phyloP scores from a whole-genome alignment of 2,797 vertebrate species.

The Phalanger gymnotis region DNA sequence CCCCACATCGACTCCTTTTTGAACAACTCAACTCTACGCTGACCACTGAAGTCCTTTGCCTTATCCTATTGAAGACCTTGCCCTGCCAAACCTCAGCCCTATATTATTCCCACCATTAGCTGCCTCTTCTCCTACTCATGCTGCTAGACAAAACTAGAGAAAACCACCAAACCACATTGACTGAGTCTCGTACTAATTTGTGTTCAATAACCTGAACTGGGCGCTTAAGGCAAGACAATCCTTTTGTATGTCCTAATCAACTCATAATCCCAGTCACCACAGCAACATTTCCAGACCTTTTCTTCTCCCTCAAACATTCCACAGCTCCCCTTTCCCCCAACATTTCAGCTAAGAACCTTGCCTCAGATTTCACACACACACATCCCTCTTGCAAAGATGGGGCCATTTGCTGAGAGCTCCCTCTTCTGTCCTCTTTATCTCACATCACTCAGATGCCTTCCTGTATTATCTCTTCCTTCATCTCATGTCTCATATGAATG shows the following conservation, averaged over 20 bases:
- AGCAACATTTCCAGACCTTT: background rate
- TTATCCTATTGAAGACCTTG: background rate
- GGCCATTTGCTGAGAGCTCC: background rate
- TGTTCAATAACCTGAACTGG: background rate
- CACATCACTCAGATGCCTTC: background rate
- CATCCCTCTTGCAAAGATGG: no score
- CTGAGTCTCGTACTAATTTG: background rate
- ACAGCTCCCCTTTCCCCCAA: background rate
- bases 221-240: background rate
- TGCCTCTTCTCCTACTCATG: background rate
- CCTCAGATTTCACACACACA: background rate
- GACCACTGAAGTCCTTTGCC: background rate
- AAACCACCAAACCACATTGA: background rate
- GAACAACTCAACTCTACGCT: background rate
- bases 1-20: no score
- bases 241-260: background rate
- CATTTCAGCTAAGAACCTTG: background rate
- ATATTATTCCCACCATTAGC: background rate
- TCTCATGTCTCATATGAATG: background rate
- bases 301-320: background rate
- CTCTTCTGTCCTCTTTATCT: background rate
- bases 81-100: background rate
- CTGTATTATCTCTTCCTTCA: background rate
- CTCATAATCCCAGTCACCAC: background rate
- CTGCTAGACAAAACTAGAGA: background rate